Base-by-base conservation (phyloP, 1,140 invertebrate genomes). In the Trachymyrmex septentrionalis region DNA sequence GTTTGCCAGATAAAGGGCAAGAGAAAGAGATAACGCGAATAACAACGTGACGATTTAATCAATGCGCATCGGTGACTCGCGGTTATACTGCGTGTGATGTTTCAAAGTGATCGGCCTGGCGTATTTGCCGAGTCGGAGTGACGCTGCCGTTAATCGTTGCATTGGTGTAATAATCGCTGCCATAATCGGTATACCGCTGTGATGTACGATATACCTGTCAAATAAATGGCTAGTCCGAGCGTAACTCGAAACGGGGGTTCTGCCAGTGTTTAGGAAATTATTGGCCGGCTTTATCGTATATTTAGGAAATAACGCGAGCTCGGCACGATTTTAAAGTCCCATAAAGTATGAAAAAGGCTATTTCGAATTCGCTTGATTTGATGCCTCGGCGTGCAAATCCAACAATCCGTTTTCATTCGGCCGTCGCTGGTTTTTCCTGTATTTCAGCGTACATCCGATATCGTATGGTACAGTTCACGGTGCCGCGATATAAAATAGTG, bases 11-110 rank as follows among this genome's bases (percentile, higher is more conserved):
- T 34, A 69, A 44, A 24, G 10, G 16, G 34, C 44, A 21, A 48
- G 75, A 16, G 44, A 0, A 21, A 10, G 48, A 67, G 34, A 38
- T 16, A 38, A 34, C 44, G 30, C n/a, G 63, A 50, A 44, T 34
- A 67, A 63, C 10, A 19, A 19, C 53, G 48, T 30, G 44, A 87
- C 86, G 64, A 85, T 90, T 90, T 86, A 90, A 90, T 90, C 85
- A 87, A 87, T 76, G 81, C 76, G 53, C 76, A 38, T 80, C 73
- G 67, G 75, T 86, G 84, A 86, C 85, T 82, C 69, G 19, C 87
- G 61, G 57, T 12, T 48, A 21, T 71, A 48, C 50, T 48, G n/a
- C 53, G 71, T 10, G 69, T 55, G 81, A 86, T 75, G 71, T 82
- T 82, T 59, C 34, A 82, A 73, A 82, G 53, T 53, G 78, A 72